These are phyloP conservation scores for Hermetia illucens DNA, from an alignment of 1,140 invertebrate species.

Conservation along the genomic window DNA sequence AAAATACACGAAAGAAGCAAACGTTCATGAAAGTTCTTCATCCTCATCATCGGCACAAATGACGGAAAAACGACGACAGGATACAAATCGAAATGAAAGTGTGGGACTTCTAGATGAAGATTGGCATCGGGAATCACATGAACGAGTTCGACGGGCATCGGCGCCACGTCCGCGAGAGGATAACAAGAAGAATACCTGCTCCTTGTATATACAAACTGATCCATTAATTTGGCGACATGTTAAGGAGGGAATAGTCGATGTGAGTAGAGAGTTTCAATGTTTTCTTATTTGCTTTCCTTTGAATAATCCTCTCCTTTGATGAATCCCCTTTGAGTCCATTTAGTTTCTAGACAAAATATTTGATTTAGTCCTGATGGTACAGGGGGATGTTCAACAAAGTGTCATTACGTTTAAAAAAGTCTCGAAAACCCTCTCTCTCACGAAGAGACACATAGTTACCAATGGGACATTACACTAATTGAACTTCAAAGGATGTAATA, in stretches of 20 bases:
- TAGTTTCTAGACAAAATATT: too few species aligned
- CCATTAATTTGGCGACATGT: constrained; percentile 93
- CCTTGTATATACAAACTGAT: constrained; percentile 94
- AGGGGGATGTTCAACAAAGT: too few species aligned
- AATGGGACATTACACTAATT: too few species aligned
- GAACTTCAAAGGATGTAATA: too few species aligned
- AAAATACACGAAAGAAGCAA: constrained; percentile 32
- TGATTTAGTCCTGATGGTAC: background rate
- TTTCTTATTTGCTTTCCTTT: too few species aligned
- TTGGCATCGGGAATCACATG: constrained; percentile 25
- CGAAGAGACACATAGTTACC: too few species aligned
- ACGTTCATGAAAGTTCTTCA: constrained; percentile 10
- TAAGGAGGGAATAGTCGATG: constrained; percentile 49
- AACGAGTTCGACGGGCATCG: constrained; percentile 23
- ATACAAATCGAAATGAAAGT: constrained; percentile 19
- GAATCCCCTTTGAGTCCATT: too few species aligned
- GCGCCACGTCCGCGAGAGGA: constrained; percentile 43
- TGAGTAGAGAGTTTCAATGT: constrained; percentile 34
- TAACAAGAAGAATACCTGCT: constrained; percentile 76
- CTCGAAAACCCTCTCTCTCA: too few species aligned
- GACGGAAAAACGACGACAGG: too few species aligned
- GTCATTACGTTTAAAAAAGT: too few species aligned
- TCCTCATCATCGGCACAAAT: too few species aligned
- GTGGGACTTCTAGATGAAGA: constrained; percentile 14
- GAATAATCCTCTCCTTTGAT: too few species aligned